Conservation (phyloP, 2,113 vertebrate genomes). For the Platysternon megacephalum region DNA sequence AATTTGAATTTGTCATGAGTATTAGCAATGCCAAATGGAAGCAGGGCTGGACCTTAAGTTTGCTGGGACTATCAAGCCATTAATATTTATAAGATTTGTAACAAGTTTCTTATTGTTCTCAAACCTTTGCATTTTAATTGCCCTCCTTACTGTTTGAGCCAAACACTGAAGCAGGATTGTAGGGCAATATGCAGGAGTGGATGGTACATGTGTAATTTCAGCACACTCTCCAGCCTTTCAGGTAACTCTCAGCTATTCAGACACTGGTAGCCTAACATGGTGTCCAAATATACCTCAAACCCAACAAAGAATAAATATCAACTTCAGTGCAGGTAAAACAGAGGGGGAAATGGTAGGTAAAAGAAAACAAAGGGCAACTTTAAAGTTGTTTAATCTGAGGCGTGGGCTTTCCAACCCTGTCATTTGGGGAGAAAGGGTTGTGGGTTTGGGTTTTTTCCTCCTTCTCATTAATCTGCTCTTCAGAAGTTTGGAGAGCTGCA, state of each 20-base stretch:
- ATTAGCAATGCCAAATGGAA: neutral
- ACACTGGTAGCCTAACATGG: conserved; percentile 13
- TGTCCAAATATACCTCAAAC: conserved; percentile 30
- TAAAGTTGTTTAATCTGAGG: conserved; percentile 59
- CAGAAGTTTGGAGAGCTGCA: conserved; percentile 57
- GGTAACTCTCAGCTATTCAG: neutral
- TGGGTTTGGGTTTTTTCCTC: conserved; percentile 50
- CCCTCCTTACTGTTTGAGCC: neutral
- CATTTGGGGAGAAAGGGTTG: conserved; percentile 50
- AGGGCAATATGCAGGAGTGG: neutral
- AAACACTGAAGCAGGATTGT: neutral
- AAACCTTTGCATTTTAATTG: conserved; percentile 9
- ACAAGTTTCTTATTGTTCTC: rapidly evolving
- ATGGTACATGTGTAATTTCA: neutral
- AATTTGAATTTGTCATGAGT: neutral
- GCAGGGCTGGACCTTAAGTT: neutral
- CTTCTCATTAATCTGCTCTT: conserved; percentile 50
- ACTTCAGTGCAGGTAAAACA: conserved; percentile 30
- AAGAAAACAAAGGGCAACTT: neutral
- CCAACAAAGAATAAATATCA: conserved; percentile 39
- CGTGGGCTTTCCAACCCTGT: conserved; percentile 53
- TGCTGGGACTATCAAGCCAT: neutral
- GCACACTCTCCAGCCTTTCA: neutral
- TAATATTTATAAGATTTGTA: neutral
- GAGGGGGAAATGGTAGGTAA: neutral